These are phyloP conservation scores for Callimorpha dominula DNA, from an alignment of 2,888 invertebrate species.

Conservation along the genomic window DNA sequence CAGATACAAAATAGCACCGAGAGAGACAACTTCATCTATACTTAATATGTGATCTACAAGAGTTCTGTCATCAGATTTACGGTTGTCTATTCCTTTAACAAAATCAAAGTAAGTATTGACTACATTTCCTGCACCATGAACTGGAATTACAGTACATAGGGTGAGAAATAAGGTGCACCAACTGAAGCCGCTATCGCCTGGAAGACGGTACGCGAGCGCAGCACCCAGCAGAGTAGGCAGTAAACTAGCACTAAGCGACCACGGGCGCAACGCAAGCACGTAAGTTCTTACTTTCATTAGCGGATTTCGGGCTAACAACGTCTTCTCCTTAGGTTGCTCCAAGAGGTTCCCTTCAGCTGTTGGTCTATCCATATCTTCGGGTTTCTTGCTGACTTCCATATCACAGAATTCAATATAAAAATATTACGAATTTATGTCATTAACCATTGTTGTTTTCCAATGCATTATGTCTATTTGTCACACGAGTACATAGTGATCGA, in stretches of 20 bases:
- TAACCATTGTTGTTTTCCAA: conserved; percentile 19
- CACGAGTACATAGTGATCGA: not conserved
- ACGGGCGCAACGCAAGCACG: conserved; percentile 95
- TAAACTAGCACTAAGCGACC: conserved; percentile 97
- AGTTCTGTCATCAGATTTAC: conserved; percentile 97
- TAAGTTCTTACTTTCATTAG: conserved; percentile 96
- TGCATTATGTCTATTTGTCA: not conserved
- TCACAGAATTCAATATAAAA: conserved; percentile 7
- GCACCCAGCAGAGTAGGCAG: conserved; percentile 97
- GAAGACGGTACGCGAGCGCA: conserved; percentile 94
- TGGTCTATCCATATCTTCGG: conserved; percentile 70
- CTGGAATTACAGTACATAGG: conserved; percentile 94
- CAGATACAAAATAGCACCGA: conserved; percentile 95
- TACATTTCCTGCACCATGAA: conserved; percentile 98
- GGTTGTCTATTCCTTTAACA: conserved; percentile 96
- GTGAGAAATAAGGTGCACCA: conserved; percentile 93
- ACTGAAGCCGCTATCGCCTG: conserved; percentile 92
- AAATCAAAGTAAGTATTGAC: conserved; percentile 99
- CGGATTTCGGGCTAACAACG: conserved; percentile 78
- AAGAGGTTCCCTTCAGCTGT: conserved; percentile 79
- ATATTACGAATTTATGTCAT: not conserved
- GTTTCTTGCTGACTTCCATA: conserved; percentile 64
- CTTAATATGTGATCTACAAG: conserved; percentile 96
- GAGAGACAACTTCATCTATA: conserved; percentile 91
- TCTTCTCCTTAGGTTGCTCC: conserved; percentile 77